phyloP scores from a whole-genome alignment of 2,797 vertebrate genomes.

The Scolopax bukidnonensis region DNA sequence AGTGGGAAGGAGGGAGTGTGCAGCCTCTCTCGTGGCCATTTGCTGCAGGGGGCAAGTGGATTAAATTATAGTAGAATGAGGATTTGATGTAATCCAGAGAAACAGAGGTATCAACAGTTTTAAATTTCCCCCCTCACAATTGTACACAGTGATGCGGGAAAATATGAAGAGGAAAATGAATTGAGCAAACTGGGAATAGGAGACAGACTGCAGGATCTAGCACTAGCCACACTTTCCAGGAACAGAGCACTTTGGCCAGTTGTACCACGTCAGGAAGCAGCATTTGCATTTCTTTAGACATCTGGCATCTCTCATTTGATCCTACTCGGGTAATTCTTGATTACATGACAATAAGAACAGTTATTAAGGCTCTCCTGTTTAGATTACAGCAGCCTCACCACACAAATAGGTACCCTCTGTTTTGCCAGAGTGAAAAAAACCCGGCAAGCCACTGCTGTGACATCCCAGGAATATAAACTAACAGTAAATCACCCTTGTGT shows the following conservation, averaged over 20 bases:
- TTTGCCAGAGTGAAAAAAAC: background rate
- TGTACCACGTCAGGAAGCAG: background rate
- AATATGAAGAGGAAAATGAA: background rate
- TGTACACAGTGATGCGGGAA: background rate
- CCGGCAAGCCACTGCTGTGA: background rate
- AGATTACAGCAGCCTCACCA: background rate
- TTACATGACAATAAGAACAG: background rate
- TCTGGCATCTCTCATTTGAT: background rate
- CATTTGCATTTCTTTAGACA: background rate
- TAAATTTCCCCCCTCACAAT: background rate
- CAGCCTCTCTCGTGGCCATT: background rate
- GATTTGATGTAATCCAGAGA: background rate
- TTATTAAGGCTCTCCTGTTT: background rate
- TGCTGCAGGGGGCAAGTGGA: background rate
- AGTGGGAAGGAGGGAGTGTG: background rate
- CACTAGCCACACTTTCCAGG: background rate
- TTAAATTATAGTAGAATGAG: background rate
- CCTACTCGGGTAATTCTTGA: background rate
- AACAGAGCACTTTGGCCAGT: background rate
- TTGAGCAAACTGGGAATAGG: background rate
- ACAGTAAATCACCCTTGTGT: background rate
- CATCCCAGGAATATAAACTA: constrained; percentile 10
- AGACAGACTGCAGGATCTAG: background rate
- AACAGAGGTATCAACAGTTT: constrained; percentile 24
- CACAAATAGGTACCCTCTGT: background rate